Evolutionary conservation across 2,888 invertebrate genomes (phyloP).

Genomic region (Drosophila flavopinicola): DNA sequence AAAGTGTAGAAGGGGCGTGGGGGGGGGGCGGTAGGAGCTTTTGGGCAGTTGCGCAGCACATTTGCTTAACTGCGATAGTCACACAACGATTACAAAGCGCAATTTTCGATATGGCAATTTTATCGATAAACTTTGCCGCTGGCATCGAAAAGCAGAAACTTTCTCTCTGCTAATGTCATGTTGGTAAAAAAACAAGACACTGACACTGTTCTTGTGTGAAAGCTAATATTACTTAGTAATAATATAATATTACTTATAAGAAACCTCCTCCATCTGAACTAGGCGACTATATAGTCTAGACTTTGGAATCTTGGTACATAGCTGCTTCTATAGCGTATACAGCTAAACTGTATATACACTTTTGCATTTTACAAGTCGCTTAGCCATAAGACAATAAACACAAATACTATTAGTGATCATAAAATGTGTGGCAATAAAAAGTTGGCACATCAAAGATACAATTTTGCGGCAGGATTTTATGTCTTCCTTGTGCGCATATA

Average conservation of each 20-base stretch:
- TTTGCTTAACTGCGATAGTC: conserved; percentile 45
- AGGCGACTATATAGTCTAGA: background rate
- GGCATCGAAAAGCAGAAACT: conserved; percentile 25
- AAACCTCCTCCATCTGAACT: background rate
- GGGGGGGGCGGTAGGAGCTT: background rate
- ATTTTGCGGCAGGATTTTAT: background rate
- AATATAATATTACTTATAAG: too few species aligned
- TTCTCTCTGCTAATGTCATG: conserved; percentile 27
- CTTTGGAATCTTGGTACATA: background rate
- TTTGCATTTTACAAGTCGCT: background rate
- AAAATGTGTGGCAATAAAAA: conserved; percentile 11
- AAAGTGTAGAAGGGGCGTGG: background rate
- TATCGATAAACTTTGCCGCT: conserved; percentile 31
- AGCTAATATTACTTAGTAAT: too few species aligned
- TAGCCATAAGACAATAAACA: background rate
- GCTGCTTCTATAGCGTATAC: background rate
- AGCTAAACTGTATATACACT: background rate
- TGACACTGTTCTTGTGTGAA: too few species aligned
- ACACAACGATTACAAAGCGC: conserved; percentile 44
- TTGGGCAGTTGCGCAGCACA: conserved; percentile 23
- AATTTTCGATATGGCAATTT: conserved; percentile 40
- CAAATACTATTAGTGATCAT: background rate
- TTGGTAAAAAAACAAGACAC: conserved; percentile 4
- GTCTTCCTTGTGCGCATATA: background rate
- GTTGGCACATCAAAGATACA: background rate